Evolutionary conservation across 2,797 vertebrate species (phyloP).

Genomic region (Tympanoctomys barrerae): DNA sequence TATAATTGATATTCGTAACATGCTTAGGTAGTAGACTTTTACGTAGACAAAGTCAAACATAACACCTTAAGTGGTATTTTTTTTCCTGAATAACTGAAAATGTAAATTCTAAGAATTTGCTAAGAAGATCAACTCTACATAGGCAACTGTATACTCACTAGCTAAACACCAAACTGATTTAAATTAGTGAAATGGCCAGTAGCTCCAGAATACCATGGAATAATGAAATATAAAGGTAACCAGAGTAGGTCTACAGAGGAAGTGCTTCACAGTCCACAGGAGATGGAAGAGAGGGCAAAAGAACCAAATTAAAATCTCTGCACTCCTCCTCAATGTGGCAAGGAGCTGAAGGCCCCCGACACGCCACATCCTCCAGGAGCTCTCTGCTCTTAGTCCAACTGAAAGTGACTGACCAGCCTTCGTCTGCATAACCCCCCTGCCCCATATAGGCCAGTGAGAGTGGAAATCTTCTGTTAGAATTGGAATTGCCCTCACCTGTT

Average conservation of each 20-base stretch:
- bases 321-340: background rate
- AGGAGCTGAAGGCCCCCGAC: slow-evolving; percentile 64
- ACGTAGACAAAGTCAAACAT: background rate
- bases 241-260: background rate
- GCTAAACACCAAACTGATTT: slow-evolving; percentile 33
- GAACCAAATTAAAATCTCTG: slow-evolving; percentile 34
- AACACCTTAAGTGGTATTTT: background rate
- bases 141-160: background rate
- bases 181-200: background rate
- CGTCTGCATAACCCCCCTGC: background rate
- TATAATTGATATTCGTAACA: slow-evolving; percentile 10
- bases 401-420: slow-evolving; percentile 38
- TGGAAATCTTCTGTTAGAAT: background rate
- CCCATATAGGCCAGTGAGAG: background rate
- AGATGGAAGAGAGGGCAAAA: background rate
- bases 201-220: background rate
- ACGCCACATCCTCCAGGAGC: background rate
- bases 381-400: slow-evolving; percentile 62
- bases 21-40: background rate
- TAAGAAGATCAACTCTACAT: background rate
- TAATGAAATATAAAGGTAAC: slow-evolving; percentile 26
- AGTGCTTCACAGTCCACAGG: slow-evolving; percentile 12
- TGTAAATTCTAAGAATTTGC: slow-evolving; percentile 13
- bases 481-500: background rate
- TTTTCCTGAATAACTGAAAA: slow-evolving; percentile 10